phyloP scores from a whole-genome alignment of 2,797 vertebrate species.

The Gobionotothen gibberifrons region DNA sequence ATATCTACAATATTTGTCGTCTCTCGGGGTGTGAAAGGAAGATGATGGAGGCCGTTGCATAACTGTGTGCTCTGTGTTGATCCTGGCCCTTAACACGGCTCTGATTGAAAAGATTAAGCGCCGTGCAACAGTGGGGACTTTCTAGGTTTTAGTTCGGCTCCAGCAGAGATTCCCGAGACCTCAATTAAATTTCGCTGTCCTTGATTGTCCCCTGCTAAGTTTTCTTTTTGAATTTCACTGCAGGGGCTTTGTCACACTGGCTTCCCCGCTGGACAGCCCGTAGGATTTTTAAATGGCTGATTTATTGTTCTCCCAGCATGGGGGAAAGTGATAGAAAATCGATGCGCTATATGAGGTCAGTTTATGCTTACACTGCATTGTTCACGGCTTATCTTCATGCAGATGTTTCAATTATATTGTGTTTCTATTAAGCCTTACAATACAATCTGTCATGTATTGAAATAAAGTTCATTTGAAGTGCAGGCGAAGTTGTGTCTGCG shows the following conservation, averaged over 20 bases:
- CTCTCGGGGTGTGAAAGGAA: conserved; percentile 24
- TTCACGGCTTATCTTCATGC: conserved; percentile 56
- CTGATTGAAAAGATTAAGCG: conserved; percentile 68
- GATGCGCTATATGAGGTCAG: conserved; percentile 55
- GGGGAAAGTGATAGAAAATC: conserved; percentile 68
- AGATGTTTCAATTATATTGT: conserved; percentile 60
- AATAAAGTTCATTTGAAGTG: conserved; percentile 50
- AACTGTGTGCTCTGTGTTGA: conserved; percentile 45
- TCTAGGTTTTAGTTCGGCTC: conserved; percentile 47
- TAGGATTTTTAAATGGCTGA: conserved; percentile 54
- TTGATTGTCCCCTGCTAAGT: conserved; percentile 61
- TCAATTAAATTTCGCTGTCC: conserved; percentile 70
- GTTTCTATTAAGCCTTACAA: conserved; percentile 27
- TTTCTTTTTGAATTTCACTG: conserved; percentile 42
- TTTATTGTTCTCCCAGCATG: conserved; percentile 58
- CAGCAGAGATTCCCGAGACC: conserved; percentile 52
- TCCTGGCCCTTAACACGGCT: conserved; percentile 41
- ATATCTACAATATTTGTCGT: conserved; percentile 32
- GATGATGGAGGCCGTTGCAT: conserved; percentile 35
- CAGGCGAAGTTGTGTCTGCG: conserved; percentile 23
- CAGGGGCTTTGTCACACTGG: conserved; percentile 45
- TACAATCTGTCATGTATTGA: background rate
- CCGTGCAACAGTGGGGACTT: conserved; percentile 28
- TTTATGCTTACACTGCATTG: conserved; percentile 64
- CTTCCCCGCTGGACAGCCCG: conserved; percentile 35